phyloP scores from a whole-genome alignment of 2,113 vertebrate species.

The Dicerorhinus sumatrensis region DNA sequence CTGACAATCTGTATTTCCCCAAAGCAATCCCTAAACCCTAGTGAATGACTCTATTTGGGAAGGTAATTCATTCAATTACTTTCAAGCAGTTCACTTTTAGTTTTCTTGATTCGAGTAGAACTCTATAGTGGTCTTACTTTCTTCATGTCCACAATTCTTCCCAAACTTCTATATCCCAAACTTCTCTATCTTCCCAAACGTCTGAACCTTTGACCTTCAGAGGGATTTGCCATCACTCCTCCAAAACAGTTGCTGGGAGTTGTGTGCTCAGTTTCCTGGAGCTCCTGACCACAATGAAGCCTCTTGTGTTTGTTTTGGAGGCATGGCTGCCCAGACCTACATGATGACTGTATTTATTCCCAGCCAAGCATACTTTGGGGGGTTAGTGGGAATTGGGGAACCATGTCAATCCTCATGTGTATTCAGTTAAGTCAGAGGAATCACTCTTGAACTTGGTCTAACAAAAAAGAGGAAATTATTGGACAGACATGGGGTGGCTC shows the following conservation, averaged over 20 bases:
- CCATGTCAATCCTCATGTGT: neutral
- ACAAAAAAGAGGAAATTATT: neutral
- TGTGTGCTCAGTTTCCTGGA: neutral
- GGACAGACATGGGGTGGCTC: neutral
- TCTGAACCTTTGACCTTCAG: neutral
- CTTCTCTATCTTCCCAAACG: neutral
- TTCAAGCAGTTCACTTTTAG: neutral
- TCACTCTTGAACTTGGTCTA: neutral
- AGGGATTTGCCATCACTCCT: neutral
- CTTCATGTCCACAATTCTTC: neutral
- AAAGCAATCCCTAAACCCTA: neutral
- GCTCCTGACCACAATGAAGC: neutral
- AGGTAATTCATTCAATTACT: neutral
- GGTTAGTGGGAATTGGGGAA: neutral
- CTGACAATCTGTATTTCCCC: neutral
- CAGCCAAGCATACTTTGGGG: neutral
- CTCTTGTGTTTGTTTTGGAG: neutral
- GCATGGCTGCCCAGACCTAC: neutral
- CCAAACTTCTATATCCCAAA: neutral
- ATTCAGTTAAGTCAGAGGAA: neutral
- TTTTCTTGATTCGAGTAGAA: neutral
- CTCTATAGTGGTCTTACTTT: neutral
- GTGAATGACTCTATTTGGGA: neutral
- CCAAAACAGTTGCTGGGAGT: neutral
- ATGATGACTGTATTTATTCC: neutral